phyloP scores from a whole-genome alignment of 2,113 vertebrate genomes.

The Eublepharis macularius region DNA sequence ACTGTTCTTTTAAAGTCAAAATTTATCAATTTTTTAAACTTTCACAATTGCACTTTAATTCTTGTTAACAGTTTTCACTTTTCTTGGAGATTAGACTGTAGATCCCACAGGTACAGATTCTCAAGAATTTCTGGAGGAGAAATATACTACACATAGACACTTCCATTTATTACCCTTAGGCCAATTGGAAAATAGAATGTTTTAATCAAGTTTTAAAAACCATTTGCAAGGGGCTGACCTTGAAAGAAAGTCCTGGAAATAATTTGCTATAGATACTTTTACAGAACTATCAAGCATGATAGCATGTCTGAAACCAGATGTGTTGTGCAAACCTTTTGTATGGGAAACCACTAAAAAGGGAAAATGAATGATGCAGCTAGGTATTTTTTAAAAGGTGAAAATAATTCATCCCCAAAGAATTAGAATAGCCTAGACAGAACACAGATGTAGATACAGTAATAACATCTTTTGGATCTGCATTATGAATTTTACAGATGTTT shows the following conservation, averaged over 20 bases:
- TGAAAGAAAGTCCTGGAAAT: slow-evolving; percentile 41
- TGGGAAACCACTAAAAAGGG: background rate
- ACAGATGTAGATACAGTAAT: slow-evolving; percentile 5
- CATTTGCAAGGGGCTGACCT: slow-evolving; percentile 45
- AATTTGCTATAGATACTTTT: slow-evolving; percentile 44
- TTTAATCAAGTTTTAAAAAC: slow-evolving; percentile 56
- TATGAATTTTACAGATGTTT: slow-evolving; percentile 10
- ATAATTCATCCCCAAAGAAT: slow-evolving; percentile 6
- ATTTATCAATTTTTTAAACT: background rate
- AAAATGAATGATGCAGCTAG: background rate
- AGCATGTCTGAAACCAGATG: background rate
- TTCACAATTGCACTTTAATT: slow-evolving; percentile 16
- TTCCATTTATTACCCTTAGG: slow-evolving; percentile 39
- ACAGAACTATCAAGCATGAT: slow-evolving; percentile 32
- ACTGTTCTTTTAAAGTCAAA: background rate
- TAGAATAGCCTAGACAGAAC: background rate
- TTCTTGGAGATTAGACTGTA: background rate
- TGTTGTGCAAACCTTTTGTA: slow-evolving; percentile 1
- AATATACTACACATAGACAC: slow-evolving; percentile 12
- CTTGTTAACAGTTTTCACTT: slow-evolving; percentile 16
- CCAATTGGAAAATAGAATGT: slow-evolving; percentile 32
- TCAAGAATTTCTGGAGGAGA: slow-evolving; percentile 36
- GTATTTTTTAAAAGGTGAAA: slow-evolving; percentile 16
- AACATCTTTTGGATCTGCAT: background rate
- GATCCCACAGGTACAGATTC: background rate